phyloP scores from a whole-genome alignment of 1,140 invertebrate genomes.

The Tetranychus urticae region DNA sequence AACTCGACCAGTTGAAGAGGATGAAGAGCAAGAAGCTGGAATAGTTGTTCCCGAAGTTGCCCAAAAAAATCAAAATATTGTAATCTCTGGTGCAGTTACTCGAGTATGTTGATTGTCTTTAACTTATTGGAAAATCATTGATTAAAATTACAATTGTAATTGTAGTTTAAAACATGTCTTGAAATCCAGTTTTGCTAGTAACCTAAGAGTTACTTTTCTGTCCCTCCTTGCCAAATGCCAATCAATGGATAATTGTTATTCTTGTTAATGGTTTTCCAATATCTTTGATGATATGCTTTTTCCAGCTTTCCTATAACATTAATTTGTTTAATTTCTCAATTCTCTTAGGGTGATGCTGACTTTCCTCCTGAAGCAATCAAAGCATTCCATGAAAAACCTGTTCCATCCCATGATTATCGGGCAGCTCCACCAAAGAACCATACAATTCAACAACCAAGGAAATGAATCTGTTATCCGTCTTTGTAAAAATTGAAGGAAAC shows the following conservation, averaged over 20 bases:
- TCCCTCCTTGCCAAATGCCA: too few relatives aligned
- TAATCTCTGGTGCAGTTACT: background rate
- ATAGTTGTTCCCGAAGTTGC: background rate
- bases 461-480: background rate
- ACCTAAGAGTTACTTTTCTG: too few relatives aligned
- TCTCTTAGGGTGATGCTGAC: slow-evolving; percentile 45
- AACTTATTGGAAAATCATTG: background rate
- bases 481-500: too few relatives aligned
- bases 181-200: too few relatives aligned
- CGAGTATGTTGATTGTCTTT: background rate
- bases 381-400: slow-evolving; percentile 40
- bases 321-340: too few relatives aligned
- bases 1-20: background rate
- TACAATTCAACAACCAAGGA: slow-evolving; percentile 15
- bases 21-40: background rate
- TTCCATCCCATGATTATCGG: slow-evolving; percentile 33
- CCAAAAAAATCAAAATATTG: background rate
- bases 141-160: too few relatives aligned
- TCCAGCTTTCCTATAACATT: too few relatives aligned
- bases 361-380: slow-evolving; percentile 67
- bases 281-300: too few relatives aligned
- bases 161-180: too few relatives aligned
- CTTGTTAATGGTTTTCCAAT: too few relatives aligned
- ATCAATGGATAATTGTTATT: too few relatives aligned
- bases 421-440: slow-evolving; percentile 5